These are phyloP conservation scores for Lutra lutra DNA, from an alignment of 2,797 vertebrate genomes.

Conservation along the genomic window DNA sequence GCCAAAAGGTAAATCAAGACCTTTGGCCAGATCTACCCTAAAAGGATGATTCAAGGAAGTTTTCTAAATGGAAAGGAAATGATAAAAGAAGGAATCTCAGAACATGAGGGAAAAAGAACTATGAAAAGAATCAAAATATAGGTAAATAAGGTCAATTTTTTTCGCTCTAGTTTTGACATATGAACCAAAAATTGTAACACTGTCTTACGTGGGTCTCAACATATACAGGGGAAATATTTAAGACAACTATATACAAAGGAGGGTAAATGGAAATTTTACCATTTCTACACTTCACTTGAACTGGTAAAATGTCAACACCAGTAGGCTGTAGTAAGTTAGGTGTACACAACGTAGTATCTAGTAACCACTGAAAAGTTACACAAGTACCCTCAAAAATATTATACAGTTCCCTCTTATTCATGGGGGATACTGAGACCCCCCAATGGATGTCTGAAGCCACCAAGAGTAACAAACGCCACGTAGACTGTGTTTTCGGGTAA, in stretches of 20 bases:
- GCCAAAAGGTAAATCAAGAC: not conserved
- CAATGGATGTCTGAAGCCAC: not conserved
- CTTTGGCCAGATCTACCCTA: not conserved
- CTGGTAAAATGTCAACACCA: not conserved
- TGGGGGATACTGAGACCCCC: not conserved
- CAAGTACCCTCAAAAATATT: not conserved
- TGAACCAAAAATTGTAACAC: not conserved
- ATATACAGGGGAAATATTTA: not conserved
- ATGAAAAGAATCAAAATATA: not conserved
- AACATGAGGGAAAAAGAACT: not conserved
- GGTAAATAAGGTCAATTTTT: not conserved
- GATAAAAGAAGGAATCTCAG: not conserved
- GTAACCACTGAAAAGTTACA: not conserved
- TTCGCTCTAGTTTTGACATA: not conserved
- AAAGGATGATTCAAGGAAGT: not conserved
- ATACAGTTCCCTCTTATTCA: not conserved
- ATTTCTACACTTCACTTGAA: not conserved
- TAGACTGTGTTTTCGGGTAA: not conserved
- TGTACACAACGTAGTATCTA: not conserved
- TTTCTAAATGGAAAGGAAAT: slow-evolving; percentile 6
- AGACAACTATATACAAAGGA: not conserved
- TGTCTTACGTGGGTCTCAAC: not conserved
- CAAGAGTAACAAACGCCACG: not conserved
- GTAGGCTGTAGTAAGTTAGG: not conserved
- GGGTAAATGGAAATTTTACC: not conserved